phyloP scores from a whole-genome alignment of 2,888 invertebrate species.

The Erebia ligea region DNA sequence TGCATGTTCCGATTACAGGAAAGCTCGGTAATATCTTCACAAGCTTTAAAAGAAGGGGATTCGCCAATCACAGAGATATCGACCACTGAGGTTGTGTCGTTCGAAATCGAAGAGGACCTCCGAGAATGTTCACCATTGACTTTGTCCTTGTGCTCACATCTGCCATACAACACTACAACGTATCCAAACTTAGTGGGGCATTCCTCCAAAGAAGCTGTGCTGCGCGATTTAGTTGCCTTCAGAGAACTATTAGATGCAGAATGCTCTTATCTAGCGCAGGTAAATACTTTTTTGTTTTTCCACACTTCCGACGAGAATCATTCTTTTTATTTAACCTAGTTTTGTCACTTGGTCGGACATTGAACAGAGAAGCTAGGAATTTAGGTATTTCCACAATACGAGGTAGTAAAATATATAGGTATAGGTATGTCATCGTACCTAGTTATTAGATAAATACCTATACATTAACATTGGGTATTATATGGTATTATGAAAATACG shows the following conservation, averaged over 20 bases:
- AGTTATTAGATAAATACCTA: too few species aligned
- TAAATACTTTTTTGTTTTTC: constrained; percentile 42
- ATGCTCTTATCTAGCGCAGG: constrained; percentile 92
- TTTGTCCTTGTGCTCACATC: constrained; percentile 86
- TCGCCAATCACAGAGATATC: constrained; percentile 64
- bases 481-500: too few species aligned
- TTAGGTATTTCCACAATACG: too few species aligned
- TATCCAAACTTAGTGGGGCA: constrained; percentile 93
- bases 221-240: constrained; percentile 90
- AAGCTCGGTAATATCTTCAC: constrained; percentile 73
- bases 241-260: constrained; percentile 95
- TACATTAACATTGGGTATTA: too few species aligned
- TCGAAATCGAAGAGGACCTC: constrained; percentile 80
- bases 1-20: constrained; percentile 56
- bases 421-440: too few species aligned
- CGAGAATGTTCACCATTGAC: constrained; percentile 87
- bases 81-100: constrained; percentile 66
- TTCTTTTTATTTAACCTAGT: constrained; percentile 25
- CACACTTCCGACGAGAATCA: constrained; percentile 2
- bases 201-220: constrained; percentile 84
- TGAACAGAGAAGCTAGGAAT: not conserved
- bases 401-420: too few species aligned
- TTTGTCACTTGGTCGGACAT: constrained; percentile 17
- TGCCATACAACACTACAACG: constrained; percentile 91
- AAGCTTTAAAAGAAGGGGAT: constrained; percentile 69